Percentiles rank a stretch among this genome's conserved stretches.
These are phyloP conservation scores for Manis javanica DNA, from an alignment of 2,797 vertebrate species.

Conservation along the genomic window DNA sequence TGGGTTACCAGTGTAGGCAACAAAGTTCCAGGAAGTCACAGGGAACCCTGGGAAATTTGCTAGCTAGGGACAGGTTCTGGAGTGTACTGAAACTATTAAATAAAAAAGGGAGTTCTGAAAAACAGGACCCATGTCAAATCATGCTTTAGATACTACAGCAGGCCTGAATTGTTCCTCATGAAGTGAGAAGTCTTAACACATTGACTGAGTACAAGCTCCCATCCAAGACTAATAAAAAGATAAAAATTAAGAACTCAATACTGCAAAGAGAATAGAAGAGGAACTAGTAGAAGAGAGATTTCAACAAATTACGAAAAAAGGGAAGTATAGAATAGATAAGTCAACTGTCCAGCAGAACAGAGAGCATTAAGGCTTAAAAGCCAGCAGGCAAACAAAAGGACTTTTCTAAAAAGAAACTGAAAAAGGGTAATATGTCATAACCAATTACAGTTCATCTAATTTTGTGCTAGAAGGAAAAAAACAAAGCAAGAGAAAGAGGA, in stretches of 20 bases:
- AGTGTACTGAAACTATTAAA: background rate
- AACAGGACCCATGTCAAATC: background rate
- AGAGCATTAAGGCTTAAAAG: background rate
- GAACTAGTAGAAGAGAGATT: background rate
- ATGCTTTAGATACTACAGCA: background rate
- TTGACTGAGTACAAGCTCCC: background rate
- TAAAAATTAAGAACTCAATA: background rate
- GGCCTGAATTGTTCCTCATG: background rate
- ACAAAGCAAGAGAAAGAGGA: background rate
- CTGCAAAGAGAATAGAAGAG: background rate
- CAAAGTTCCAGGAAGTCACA: background rate
- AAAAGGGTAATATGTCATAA: too few relatives aligned
- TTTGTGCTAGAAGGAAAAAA: background rate
- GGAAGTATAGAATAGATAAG: background rate
- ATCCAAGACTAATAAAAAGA: background rate
- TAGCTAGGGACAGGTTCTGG: background rate
- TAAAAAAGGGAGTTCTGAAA: background rate
- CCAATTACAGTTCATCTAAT: background rate
- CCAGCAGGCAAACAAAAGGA: background rate
- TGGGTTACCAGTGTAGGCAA: background rate
- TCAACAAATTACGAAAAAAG: slow-evolving; percentile 15
- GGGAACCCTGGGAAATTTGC: background rate
- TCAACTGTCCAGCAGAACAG: background rate
- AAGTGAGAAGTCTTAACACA: background rate
- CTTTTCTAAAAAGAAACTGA: too few relatives aligned